Base-by-base conservation (phyloP, 2,888 invertebrate genomes). In the Temnothorax ravouxi region DNA sequence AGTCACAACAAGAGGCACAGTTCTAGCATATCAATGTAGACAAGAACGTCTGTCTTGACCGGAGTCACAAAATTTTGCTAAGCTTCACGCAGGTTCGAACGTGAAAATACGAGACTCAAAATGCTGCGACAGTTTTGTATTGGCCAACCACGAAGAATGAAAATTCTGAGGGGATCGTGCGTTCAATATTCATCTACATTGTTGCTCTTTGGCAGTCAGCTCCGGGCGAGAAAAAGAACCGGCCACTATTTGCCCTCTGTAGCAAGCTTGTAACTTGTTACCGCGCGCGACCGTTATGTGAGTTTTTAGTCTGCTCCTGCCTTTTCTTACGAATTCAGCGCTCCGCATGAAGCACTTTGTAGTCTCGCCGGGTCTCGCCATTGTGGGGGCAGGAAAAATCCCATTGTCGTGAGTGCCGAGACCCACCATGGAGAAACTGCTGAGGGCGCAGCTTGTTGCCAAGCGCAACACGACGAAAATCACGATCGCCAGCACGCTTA, bases 161-260 rank as follows among this genome's bases (percentile, higher is more conserved):
- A 44, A 69, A 66, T 74, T 77, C 67, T 34, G 66, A 61, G 34
- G 44, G 47, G 34, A 34, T 34, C 11, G 62, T n/a, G 54, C 11
- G 80, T 75, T 84, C 86, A 84, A 87, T 81, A 86, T 88, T 88
- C 86, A 87, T 76, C 15, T 56, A 54, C 47, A 69, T 76, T 82
- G 79, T 82, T 41, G 76, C 50, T 67, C 82, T 44, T 79, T 34
- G 67, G 61, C 52, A 50, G 67, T 77, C 83, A 74, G 77, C 47
- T 82, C 56, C 72, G 72, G 81, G 84, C 56, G 62, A 15, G 76
- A 82, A 84, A 79, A 77, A 66, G 69, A 72, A 29, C 29, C 21
- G 61, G 3, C 29, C 8, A 38, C 25, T 13, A 38, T 61, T 67
- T 38, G 15, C 2, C 41, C 21, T 56, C 18, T 29, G 3, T 29